Conservation (phyloP, 2,797 vertebrate genomes). For the Iguana delicatissima region DNA sequence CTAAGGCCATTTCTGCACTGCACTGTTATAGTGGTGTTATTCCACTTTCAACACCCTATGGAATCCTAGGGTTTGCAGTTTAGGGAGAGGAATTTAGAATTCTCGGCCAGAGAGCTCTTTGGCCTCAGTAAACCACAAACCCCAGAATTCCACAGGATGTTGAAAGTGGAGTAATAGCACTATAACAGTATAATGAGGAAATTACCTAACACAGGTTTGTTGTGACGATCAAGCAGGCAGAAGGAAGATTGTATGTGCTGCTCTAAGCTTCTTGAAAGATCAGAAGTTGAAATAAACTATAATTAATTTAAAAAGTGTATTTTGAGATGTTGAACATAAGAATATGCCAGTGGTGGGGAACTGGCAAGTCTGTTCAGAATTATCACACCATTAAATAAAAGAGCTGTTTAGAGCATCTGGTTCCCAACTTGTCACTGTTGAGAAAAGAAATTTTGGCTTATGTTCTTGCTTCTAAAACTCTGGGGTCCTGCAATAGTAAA, state of each 20-base stretch:
- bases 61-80: no score
- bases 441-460: not conserved
- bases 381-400: slow-evolving; percentile 17
- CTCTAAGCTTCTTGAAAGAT: not conserved
- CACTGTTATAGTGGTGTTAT: no score
- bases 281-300: rapidly evolving
- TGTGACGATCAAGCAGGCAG: not conserved
- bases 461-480: slow-evolving; percentile 18
- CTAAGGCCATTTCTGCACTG: no score
- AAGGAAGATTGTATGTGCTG: not conserved
- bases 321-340: rapidly evolving
- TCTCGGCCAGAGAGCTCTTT: no score
- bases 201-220: not conserved
- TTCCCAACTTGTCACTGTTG: not conserved
- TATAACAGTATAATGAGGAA: no score
- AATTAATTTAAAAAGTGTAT: not conserved
- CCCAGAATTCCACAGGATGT: no score
- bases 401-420: slow-evolving; percentile 7
- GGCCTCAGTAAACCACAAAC: no score
- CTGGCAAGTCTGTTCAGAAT: not conserved
- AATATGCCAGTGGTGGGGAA: not conserved
- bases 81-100: no score
- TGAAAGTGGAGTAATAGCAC: no score
- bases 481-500: not conserved
- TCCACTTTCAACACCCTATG: no score